These are phyloP conservation scores for Hydropsyche tenuis DNA, from an alignment of 1,140 invertebrate genomes.

Conservation along the genomic window DNA sequence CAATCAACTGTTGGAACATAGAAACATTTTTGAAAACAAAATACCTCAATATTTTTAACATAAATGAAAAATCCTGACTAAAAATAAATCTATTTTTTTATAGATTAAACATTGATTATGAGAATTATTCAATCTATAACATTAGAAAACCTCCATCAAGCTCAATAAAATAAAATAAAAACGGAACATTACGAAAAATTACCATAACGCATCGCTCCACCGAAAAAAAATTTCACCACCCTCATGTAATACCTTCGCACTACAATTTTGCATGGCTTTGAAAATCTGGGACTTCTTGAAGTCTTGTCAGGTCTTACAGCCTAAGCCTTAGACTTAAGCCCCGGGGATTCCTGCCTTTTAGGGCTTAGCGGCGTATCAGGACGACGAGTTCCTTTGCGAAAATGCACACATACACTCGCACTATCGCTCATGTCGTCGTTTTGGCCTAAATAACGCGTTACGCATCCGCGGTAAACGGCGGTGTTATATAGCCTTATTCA, in stretches of 20 bases:
- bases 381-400: constrained; percentile 25
- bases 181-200: background rate
- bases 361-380: constrained; percentile 34
- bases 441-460: too few species aligned
- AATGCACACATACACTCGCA: constrained; percentile 7
- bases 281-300: constrained; percentile 29
- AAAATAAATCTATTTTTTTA: too few species aligned
- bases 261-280: constrained; percentile 31
- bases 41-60: too few species aligned
- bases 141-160: too few species aligned
- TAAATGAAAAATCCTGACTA: too few species aligned
- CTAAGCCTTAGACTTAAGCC: constrained; percentile 35
- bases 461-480: too few species aligned
- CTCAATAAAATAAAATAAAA: background rate
- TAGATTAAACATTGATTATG: too few species aligned
- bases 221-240: background rate
- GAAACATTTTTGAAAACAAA: too few species aligned
- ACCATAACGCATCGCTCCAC: background rate
- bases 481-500: background rate
- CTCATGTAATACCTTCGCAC: background rate
- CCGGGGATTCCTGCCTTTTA: constrained; percentile 36
- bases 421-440: background rate
- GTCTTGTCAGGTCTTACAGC: constrained; percentile 31
- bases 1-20: too few species aligned
- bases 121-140: too few species aligned